Evolutionary conservation across 2,888 invertebrate species (phyloP).

Genomic region (Scaptomyza flava): DNA sequence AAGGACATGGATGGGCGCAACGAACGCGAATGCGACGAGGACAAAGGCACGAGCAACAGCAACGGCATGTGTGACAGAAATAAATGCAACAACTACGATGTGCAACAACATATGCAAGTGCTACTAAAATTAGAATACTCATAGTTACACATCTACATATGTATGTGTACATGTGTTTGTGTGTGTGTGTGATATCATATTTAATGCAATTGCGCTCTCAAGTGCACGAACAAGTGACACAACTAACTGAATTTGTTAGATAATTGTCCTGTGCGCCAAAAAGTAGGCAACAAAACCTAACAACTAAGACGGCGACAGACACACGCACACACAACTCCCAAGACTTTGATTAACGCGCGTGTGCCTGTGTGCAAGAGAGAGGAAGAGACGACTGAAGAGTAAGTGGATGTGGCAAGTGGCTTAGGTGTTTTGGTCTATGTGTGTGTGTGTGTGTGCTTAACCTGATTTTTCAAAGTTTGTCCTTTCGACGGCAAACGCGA

Average conservation of each 20-base stretch:
- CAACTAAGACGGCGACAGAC: slow-evolving; percentile 12
- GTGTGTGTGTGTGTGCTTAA: slow-evolving; percentile 52
- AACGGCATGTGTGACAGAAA: slow-evolving; percentile 46
- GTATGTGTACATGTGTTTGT: background rate
- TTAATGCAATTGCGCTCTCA: slow-evolving; percentile 69
- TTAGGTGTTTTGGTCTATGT: slow-evolving; percentile 25
- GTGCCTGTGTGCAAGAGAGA: slow-evolving; percentile 18
- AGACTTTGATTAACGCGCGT: slow-evolving; percentile 33
- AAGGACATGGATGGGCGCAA: slow-evolving; percentile 75
- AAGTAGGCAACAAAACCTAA: slow-evolving; percentile 40
- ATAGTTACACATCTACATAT: slow-evolving; percentile 25
- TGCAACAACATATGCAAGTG: slow-evolving; percentile 38
- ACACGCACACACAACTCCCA: slow-evolving; percentile 25
- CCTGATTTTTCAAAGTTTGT: slow-evolving; percentile 72
- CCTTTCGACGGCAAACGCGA: slow-evolving; percentile 42
- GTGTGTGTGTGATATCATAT: slow-evolving; percentile 44
- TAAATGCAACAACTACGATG: slow-evolving; percentile 34
- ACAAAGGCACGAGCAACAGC: slow-evolving; percentile 36
- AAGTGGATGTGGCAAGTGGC: slow-evolving; percentile 31
- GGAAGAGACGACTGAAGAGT: background rate
- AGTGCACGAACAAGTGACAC: slow-evolving; percentile 50
- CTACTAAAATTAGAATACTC: slow-evolving; percentile 52
- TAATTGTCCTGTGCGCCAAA: slow-evolving; percentile 57
- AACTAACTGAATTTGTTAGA: slow-evolving; percentile 68
- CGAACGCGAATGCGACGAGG: slow-evolving; percentile 58